Percentiles rank a stretch among this genome's conserved stretches.
Conservation (phyloP, 2,888 invertebrate species). For the Sthenelais limicola region DNA sequence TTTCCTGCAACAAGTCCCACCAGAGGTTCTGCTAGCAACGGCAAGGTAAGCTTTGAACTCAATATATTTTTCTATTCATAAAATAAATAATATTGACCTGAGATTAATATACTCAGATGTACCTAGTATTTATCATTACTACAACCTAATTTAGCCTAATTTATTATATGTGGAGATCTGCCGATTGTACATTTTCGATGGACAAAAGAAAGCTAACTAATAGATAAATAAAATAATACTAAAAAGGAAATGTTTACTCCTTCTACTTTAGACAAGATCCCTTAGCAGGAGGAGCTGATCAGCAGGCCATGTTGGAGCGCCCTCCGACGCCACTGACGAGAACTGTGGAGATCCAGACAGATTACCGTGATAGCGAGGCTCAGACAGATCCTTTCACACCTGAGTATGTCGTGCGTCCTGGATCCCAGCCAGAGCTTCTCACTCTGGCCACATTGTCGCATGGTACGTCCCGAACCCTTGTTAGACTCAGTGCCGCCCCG, state of each 20-base stretch:
- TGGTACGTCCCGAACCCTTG: too few species aligned
- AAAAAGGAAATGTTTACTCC: too few species aligned
- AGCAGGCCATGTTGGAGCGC: slow-evolving; percentile 52
- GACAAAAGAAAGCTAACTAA: too few species aligned
- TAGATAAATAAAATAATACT: too few species aligned
- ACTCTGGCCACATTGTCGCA: slow-evolving; percentile 79
- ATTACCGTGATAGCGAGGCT: slow-evolving; percentile 82
- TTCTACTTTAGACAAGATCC: slow-evolving; percentile 63
- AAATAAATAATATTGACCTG: too few species aligned
- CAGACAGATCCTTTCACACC: slow-evolving; percentile 87
- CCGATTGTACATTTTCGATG: too few species aligned
- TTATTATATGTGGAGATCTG: too few species aligned
- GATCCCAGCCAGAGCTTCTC: slow-evolving; percentile 78
- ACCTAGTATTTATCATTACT: too few species aligned
- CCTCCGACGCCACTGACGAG: slow-evolving; percentile 58
- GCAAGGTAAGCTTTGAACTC: slow-evolving; percentile 64
- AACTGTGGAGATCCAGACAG: slow-evolving; percentile 79
- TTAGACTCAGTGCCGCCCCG: too few species aligned
- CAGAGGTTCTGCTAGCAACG: slow-evolving; percentile 69
- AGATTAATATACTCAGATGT: too few species aligned
- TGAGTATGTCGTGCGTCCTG: slow-evolving; percentile 74
- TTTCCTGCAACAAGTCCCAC: slow-evolving; percentile 70
- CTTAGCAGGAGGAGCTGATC: slow-evolving; percentile 58
- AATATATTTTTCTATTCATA: too few species aligned
- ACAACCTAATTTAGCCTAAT: too few species aligned